Conservation (phyloP, 2,113 vertebrate genomes). For the Xyliphius kryptos region DNA sequence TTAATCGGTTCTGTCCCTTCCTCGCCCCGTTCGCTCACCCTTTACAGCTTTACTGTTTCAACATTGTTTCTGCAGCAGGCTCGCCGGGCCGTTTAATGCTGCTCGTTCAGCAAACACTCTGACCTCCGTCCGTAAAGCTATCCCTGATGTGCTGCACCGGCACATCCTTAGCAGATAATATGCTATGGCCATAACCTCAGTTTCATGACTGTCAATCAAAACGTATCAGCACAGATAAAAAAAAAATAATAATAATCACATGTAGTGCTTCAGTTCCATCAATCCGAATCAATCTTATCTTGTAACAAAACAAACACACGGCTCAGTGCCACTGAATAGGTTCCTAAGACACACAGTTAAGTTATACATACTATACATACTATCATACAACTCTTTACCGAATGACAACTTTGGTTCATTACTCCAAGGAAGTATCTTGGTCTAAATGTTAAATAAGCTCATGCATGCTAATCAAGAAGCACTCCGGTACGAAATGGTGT, state of each 20-base stretch:
- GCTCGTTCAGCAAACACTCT: constrained; percentile 17
- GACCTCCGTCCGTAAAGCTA: not conserved
- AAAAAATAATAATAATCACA: constrained; percentile 5
- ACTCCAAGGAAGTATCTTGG: constrained; percentile 49
- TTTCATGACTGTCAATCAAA: not conserved
- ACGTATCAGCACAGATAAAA: constrained; percentile 4
- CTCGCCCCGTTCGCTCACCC: constrained; percentile 45
- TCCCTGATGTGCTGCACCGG: constrained; percentile 13
- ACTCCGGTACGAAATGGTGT: constrained; percentile 32
- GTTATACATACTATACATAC: constrained; percentile 49
- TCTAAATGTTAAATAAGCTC: constrained; percentile 51
- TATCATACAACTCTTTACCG: constrained; percentile 53
- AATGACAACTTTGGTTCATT: constrained; percentile 62
- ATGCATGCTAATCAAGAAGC: constrained; percentile 57
- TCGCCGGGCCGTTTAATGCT: constrained; percentile 27
- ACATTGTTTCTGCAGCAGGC: constrained; percentile 35
- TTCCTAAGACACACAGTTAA: constrained; percentile 50
- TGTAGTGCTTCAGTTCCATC: constrained; percentile 28
- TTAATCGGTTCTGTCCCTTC: constrained; percentile 38
- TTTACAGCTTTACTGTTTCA: constrained; percentile 45
- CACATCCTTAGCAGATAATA: constrained; percentile 13
- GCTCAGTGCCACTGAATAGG: constrained; percentile 43
- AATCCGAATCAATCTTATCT: constrained; percentile 27
- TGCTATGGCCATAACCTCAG: constrained; percentile 3
- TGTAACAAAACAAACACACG: constrained; percentile 30